Conservation (phyloP, 2,797 vertebrate species). For the Acanthopagrus latus region DNA sequence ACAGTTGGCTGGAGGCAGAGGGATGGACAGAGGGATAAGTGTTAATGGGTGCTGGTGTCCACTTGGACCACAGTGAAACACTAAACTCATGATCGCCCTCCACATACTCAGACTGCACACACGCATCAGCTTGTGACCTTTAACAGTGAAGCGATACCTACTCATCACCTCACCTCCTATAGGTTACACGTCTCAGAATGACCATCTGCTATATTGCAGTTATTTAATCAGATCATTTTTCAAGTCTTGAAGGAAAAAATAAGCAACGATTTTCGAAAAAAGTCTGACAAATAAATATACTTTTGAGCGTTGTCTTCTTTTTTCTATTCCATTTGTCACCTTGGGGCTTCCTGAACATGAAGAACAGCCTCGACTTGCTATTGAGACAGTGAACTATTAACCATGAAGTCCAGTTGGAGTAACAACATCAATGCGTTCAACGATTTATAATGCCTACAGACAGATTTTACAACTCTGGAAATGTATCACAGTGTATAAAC, state of each 20-base stretch:
- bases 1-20: conserved; percentile 25
- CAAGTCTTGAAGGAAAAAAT: too few relatives aligned
- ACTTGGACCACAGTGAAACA: background rate
- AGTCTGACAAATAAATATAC: background rate
- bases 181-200: background rate
- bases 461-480: background rate
- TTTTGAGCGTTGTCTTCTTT: background rate
- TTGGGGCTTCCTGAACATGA: too few relatives aligned
- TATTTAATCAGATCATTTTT: too few relatives aligned
- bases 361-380: too few relatives aligned
- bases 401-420: background rate
- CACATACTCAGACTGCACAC: background rate
- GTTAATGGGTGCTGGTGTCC: background rate
- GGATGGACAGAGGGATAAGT: conserved; percentile 11
- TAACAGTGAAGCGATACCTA: background rate
- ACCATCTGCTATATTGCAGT: too few relatives aligned
- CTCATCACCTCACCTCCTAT: background rate
- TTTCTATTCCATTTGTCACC: background rate
- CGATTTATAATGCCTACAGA: background rate
- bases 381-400: background rate
- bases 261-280: background rate
- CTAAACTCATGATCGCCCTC: background rate
- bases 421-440: background rate
- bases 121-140: background rate
- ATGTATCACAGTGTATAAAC: background rate